phyloP scores from a whole-genome alignment of 2,888 invertebrate genomes.

The Coleophora deauratella region DNA sequence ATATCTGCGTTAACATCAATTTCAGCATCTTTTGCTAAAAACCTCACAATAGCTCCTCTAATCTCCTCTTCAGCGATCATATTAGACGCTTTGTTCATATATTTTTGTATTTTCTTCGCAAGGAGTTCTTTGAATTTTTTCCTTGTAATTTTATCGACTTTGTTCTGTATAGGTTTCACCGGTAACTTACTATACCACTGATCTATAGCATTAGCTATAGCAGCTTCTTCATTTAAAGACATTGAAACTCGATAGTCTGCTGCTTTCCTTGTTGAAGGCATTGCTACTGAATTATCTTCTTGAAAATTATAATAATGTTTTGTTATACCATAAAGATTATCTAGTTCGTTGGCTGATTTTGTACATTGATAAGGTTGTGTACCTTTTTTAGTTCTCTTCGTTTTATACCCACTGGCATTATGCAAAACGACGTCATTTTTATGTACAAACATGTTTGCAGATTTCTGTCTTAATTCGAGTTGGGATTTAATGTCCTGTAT shows the following conservation, averaged over 20 bases:
- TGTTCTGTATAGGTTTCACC: constrained; percentile 17
- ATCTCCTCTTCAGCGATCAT: constrained; percentile 20
- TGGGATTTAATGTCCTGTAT: constrained; percentile 20
- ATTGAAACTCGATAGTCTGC: constrained; percentile 25
- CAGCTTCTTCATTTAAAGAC: constrained; percentile 23
- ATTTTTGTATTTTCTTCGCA: constrained; percentile 27
- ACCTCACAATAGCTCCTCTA: constrained; percentile 29
- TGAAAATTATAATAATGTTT: too few species aligned
- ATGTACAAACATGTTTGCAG: constrained; percentile 19
- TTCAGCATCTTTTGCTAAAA: constrained; percentile 24
- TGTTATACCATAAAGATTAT: too few species aligned
- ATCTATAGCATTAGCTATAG: constrained; percentile 32
- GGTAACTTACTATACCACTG: constrained; percentile 39
- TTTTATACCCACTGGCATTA: too few species aligned
- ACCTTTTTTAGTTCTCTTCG: too few species aligned
- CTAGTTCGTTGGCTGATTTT: constrained; percentile 17
- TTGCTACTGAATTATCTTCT: constrained; percentile 16
- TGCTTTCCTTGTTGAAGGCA: constrained; percentile 21
- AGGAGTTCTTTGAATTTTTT: constrained; percentile 29
- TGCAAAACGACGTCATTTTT: too few species aligned
- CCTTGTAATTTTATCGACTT: constrained; percentile 20
- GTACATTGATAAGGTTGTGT: constrained; percentile 9
- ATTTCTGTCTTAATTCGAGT: constrained; percentile 25
- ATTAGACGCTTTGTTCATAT: constrained; percentile 22
- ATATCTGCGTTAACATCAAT: constrained; percentile 22